phyloP scores from a whole-genome alignment of 2,888 invertebrate species.

The Syrista parreyssii region DNA sequence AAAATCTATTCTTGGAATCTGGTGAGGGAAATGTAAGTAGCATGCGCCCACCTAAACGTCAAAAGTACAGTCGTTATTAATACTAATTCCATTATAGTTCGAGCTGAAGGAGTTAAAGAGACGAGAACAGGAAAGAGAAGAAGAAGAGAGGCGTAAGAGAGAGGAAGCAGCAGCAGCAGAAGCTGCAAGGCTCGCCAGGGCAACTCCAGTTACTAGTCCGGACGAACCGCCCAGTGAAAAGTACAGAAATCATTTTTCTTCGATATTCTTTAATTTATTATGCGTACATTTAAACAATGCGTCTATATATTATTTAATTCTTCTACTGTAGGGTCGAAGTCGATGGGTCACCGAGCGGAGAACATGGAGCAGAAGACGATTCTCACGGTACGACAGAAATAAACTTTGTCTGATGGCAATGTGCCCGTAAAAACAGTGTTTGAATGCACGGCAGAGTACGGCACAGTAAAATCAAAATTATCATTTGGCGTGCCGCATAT shows the following conservation, averaged over 20 bases:
- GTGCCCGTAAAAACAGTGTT: conserved; percentile 31
- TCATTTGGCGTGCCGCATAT: not conserved
- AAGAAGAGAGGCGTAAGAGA: conserved; percentile 71
- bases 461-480: conserved; percentile 23
- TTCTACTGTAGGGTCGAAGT: conserved; percentile 54
- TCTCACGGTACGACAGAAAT: conserved; percentile 55
- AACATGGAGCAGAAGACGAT: conserved; percentile 55
- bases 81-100: conserved; percentile 73
- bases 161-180: conserved; percentile 88
- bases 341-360: conserved; percentile 55
- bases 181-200: conserved; percentile 73
- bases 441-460: conserved; percentile 32
- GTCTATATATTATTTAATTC: conserved; percentile 1
- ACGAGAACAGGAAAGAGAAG: conserved; percentile 77
- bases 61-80: not conserved
- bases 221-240: conserved; percentile 63
- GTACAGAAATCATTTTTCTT: conserved; percentile 31
- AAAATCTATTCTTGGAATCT: conserved; percentile 16
- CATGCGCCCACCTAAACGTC: not conserved
- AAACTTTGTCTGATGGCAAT: not conserved
- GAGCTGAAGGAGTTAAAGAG: conserved; percentile 96
- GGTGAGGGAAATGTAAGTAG: not conserved
- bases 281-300: not conserved
- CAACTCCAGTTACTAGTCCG: conserved; percentile 65
- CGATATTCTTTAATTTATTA: not conserved